Percentiles rank a stretch among this genome's conserved stretches.
Conservation (phyloP, 2,797 vertebrate genomes). For the Lutjanus argentimaculatus region DNA sequence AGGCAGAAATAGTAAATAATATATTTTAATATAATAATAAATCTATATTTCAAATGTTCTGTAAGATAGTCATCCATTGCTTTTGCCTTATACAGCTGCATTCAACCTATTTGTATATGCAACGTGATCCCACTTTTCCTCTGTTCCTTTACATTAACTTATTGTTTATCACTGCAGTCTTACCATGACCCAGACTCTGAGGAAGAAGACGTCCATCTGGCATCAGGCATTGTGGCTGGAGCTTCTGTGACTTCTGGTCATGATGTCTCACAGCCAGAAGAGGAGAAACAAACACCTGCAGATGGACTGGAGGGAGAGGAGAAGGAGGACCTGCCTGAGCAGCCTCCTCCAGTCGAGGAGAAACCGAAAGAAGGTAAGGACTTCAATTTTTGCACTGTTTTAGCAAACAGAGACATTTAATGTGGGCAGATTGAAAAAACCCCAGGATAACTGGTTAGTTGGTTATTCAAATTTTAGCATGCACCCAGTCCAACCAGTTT, state of each 20-base stretch:
- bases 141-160: neutral
- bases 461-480: neutral
- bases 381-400: neutral
- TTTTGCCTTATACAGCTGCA: neutral
- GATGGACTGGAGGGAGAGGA: slow-evolving; percentile 74
- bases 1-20: too few species aligned
- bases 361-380: slow-evolving; percentile 80
- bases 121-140: neutral
- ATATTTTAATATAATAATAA: too few species aligned
- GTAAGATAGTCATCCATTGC: neutral
- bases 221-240: slow-evolving; percentile 84
- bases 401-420: too few species aligned
- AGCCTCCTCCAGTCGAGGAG: slow-evolving; percentile 74
- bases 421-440: neutral
- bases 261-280: slow-evolving; percentile 59
- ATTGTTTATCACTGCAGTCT: slow-evolving; percentile 57
- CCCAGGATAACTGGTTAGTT: neutral
- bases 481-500: neutral
- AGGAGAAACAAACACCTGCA: slow-evolving; percentile 42
- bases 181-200: slow-evolving; percentile 82
- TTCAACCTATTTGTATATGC: neutral
- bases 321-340: slow-evolving; percentile 84
- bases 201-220: slow-evolving; percentile 87
- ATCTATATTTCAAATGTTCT: neutral
- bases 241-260: slow-evolving; percentile 65